These are phyloP conservation scores for Burhinus bistriatus DNA, from an alignment of 2,113 vertebrate species.

Conservation along the genomic window DNA sequence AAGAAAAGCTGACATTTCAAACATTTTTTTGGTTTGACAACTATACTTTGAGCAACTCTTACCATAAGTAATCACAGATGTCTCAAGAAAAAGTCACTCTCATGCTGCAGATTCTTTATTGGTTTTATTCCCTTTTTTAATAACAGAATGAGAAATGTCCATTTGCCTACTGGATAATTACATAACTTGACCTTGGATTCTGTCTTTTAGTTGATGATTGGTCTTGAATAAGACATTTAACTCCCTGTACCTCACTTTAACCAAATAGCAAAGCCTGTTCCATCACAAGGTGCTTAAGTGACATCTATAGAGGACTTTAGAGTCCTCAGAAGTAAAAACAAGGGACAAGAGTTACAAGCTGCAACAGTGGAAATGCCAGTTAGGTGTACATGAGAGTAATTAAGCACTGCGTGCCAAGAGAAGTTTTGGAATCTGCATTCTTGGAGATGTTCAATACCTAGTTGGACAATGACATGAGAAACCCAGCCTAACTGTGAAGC, in stretches of 20 bases:
- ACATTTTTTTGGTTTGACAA: slow-evolving; percentile 11
- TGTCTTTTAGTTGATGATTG: neutral
- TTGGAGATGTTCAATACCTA: neutral
- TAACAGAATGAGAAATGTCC: neutral
- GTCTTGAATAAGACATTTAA: neutral
- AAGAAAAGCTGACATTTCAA: slow-evolving; percentile 5
- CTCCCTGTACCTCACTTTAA: neutral
- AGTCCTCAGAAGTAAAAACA: neutral
- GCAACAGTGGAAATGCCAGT: neutral
- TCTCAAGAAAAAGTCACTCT: neutral
- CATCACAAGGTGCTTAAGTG: neutral
- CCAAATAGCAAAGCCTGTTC: neutral
- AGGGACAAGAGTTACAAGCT: neutral
- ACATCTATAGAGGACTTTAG: neutral
- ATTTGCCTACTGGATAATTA: neutral
- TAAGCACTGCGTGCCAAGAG: neutral
- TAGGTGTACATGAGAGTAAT: neutral
- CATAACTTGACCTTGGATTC: neutral
- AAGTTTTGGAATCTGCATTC: neutral
- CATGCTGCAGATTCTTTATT: neutral
- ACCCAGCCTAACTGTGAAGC: neutral
- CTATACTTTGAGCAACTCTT: neutral
- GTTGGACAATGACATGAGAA: neutral
- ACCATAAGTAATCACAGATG: slow-evolving; percentile 31
- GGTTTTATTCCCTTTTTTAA: neutral